A percentile compares a stretch with the other conserved stretches of the same genome.
Conservation (phyloP, 2,888 invertebrate species). For the Xanthia icteritia region DNA sequence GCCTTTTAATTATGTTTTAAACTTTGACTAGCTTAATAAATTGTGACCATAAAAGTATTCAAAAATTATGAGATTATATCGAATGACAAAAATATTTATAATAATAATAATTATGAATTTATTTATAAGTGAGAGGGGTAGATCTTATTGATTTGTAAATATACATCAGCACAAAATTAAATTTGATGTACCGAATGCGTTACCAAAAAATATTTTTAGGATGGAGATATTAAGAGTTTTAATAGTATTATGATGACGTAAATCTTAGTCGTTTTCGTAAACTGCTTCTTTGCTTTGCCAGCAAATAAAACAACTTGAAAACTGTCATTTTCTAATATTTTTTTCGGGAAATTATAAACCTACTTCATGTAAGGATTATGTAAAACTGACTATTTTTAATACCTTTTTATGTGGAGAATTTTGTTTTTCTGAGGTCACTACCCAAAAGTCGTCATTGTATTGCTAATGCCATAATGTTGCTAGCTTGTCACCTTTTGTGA, state of each 20-base stretch:
- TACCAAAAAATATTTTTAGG: conserved; percentile 48
- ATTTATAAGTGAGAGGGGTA: conserved; percentile 30
- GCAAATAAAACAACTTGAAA: conserved; percentile 1
- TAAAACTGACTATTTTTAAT: conserved; percentile 64
- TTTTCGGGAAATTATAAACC: conserved; percentile 19
- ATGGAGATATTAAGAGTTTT: conserved; percentile 23
- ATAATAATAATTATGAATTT: conserved; percentile 53
- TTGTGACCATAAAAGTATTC: conserved; percentile 58
- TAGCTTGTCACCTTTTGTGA: conserved; percentile 58
- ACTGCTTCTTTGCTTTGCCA: conserved; percentile 14
- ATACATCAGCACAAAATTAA: conserved; percentile 36
- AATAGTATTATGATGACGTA: conserved; percentile 7
- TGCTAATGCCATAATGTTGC: conserved; percentile 30
- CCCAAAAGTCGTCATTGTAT: conserved; percentile 17
- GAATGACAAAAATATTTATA: conserved; percentile 34
- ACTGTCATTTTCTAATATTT: conserved; percentile 19
- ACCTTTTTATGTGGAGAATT: conserved; percentile 53
- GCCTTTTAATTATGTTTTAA: conserved; percentile 15
- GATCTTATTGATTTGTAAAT: conserved; percentile 49
- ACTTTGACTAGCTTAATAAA: conserved; percentile 25
- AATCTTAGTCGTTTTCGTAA: conserved; percentile 10
- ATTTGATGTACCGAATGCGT: conserved; percentile 39
- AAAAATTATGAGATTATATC: conserved; percentile 31
- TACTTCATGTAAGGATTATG: conserved; percentile 37
- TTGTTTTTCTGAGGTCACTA: conserved; percentile 47